Conservation (phyloP, 2,113 vertebrate genomes). For the Litocranius walleri region DNA sequence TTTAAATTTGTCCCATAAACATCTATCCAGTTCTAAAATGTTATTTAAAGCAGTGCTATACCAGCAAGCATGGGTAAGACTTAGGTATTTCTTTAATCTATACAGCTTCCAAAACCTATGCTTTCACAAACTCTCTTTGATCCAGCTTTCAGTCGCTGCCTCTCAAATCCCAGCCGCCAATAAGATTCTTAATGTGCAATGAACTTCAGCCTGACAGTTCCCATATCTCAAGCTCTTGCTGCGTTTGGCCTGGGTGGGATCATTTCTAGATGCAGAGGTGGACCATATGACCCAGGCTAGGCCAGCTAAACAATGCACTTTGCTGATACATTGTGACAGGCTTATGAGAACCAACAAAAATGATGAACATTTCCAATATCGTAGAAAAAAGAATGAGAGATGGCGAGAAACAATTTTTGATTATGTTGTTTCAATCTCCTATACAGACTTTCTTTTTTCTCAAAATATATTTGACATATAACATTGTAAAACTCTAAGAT, state of each 20-base stretch:
- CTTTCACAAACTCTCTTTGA: neutral
- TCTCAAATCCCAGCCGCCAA: neutral
- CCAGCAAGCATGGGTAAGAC: neutral
- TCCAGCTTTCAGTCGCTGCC: neutral
- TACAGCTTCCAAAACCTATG: neutral
- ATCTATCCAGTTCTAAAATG: neutral
- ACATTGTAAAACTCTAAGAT: neutral
- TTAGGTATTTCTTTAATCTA: neutral
- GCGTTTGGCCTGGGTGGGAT: neutral
- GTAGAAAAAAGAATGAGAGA: neutral
- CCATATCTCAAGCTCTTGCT: neutral
- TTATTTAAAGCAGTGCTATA: neutral
- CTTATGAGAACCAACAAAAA: neutral
- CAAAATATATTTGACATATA: neutral
- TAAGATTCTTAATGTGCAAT: neutral
- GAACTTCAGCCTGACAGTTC: neutral
- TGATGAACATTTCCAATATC: neutral
- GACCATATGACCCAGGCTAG: neutral
- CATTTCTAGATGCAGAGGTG: neutral
- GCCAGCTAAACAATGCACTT: neutral
- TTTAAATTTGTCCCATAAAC: neutral
- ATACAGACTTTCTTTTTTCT: neutral
- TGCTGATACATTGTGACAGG: neutral
- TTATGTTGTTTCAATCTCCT: neutral
- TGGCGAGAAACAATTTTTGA: neutral